Conservation (phyloP, 2,797 vertebrate species). For the Aeoliscus strigatus region DNA sequence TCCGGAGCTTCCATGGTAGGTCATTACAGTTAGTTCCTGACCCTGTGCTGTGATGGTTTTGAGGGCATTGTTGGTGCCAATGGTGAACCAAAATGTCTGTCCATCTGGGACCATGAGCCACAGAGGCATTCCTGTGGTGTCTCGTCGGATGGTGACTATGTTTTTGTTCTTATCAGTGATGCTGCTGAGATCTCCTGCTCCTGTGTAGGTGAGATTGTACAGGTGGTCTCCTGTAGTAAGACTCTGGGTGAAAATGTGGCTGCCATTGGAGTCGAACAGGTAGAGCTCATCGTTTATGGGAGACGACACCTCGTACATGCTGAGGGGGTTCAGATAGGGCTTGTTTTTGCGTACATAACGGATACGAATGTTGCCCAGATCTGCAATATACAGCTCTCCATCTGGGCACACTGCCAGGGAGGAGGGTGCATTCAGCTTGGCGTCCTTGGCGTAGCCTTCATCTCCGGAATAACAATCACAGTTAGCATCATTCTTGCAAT, state of each 20-base stretch:
- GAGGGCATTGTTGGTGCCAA: constrained; percentile 92
- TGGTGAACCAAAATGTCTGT: constrained; percentile 97
- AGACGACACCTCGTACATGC: constrained; percentile 92
- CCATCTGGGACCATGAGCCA: constrained; percentile 92
- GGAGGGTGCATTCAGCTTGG: constrained; percentile 87
- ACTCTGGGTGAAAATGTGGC: constrained; percentile 93
- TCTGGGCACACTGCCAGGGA: constrained; percentile 92
- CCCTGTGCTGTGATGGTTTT: constrained; percentile 90
- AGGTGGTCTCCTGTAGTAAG: constrained; percentile 93
- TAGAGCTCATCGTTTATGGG: constrained; percentile 96
- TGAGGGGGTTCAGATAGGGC: constrained; percentile 89
- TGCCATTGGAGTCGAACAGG: constrained; percentile 91
- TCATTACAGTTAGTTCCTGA: constrained; percentile 92
- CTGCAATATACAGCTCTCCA: constrained; percentile 91
- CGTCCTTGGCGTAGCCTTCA: constrained; percentile 95
- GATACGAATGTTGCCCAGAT: constrained; percentile 93
- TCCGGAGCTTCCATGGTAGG: constrained; percentile 93
- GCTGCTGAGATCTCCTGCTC: constrained; percentile 83
- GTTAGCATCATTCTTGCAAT: constrained; percentile 96
- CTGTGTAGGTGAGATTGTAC: constrained; percentile 93
- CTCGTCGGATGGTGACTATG: constrained; percentile 83
- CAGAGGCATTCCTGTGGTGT: constrained; percentile 91
- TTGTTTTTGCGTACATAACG: constrained; percentile 92
- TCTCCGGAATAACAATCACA: constrained; percentile 97
- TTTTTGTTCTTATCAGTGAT: constrained; percentile 95